Percentiles rank a stretch among this genome's conserved stretches.
Conservation (phyloP, 35 echinoderm and acorn worm genomes). For the Apostichopus californicus region DNA sequence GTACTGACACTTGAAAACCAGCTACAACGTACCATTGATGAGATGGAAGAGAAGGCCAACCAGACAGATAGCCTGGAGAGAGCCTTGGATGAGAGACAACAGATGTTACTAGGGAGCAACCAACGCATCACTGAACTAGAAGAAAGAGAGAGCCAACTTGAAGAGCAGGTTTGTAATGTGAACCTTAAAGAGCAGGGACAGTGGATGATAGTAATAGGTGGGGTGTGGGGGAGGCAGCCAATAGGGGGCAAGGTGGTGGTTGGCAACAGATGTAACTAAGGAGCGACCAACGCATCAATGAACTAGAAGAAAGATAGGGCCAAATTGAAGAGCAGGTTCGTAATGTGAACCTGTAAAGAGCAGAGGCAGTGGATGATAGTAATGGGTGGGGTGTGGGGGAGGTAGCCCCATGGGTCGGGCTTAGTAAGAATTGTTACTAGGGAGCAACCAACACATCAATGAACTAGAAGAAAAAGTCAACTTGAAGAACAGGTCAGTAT, state of each 20-base stretch:
- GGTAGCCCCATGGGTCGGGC: too few species aligned
- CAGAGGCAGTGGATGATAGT: neutral
- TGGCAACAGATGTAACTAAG: conserved; percentile 83
- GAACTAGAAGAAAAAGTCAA: too few species aligned
- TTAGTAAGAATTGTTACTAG: too few species aligned
- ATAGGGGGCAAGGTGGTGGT: too few species aligned
- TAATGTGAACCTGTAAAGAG: neutral
- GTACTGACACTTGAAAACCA: conserved; percentile 76
- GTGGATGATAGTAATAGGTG: neutral
- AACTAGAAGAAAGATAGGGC: conserved; percentile 84
- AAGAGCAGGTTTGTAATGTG: conserved; percentile 74
- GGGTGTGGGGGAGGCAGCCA: too few species aligned
- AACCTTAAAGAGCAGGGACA: neutral
- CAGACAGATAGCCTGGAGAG: conserved; percentile 69
- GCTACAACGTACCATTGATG: conserved; percentile 56
- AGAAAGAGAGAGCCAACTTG: conserved; percentile 77
- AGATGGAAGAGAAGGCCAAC: conserved; percentile 64
- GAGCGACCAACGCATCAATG: conserved; percentile 73
- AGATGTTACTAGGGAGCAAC: conserved; percentile 92
- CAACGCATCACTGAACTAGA: conserved; percentile 80
- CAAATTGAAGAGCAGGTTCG: conserved; percentile 88
- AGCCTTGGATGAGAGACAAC: conserved; percentile 75
- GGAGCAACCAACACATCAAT: too few species aligned
- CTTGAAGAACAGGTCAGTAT: too few species aligned
- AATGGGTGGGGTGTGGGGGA: too few species aligned